Base-by-base conservation (phyloP, 2,797 vertebrate genomes). In the Rhinophrynus dorsalis region DNA sequence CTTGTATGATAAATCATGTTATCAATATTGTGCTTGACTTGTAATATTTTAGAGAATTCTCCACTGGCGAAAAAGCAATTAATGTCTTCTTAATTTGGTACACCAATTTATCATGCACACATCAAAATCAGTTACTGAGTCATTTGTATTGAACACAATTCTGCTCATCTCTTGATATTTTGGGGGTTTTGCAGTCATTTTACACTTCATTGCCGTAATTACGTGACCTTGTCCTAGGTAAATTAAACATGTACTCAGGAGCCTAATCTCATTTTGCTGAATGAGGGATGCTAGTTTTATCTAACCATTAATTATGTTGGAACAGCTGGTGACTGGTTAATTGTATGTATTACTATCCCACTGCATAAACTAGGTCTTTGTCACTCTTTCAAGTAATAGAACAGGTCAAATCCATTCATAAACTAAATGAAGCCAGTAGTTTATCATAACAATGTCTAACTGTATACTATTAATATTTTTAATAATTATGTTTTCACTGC, bases 261-360 rank as follows among this genome's bases (percentile, higher is more conserved):
- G 78, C 55, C 45, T 75, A 78, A 75, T 77, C 52, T 77, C 18
- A 67, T 81, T 82, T 80, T 74, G 24, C 33, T 77, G 60, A 58
- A 62, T 59, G 64, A 64, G 23, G 69, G 70, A 62, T 66, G 30
- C 54, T 6, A 37, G 13, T 75, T 77, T 47, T 29, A 69, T 2
- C 30, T 48, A 75, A 63, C 20, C 29, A 76, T 78, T 80, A 79
- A 79, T 80, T 76, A 74, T 57, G 32, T 15, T 11, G 29, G 67
- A 83, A 73, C 76, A 85, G 76, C 72, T 82, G 83, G 75, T 60
- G 58, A 75, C 74, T 67, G 67, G 70, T 68, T 82, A 74, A 76
- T 79, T 80, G 74, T 66, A 42, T 77, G 54, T 80, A 59, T 76
- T 61, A 42, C 66, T 72, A 77, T 37, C 68, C 78, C 67, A 82